phyloP scores from a whole-genome alignment of 37 sponge, comb jelly and placozoan species.

The Corticium candelabrum region DNA sequence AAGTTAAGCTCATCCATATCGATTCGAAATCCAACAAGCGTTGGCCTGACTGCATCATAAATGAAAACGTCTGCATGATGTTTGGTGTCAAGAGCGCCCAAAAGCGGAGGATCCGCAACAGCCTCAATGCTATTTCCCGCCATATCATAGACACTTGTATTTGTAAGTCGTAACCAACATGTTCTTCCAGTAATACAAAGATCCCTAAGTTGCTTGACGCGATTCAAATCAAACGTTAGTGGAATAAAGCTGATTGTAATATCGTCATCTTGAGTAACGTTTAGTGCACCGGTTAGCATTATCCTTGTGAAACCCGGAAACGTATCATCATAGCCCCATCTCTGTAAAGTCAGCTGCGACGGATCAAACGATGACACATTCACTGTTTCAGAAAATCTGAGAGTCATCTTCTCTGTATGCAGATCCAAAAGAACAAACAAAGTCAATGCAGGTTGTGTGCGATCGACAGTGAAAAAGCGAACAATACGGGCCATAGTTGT shows the following conservation, averaged over 20 bases:
- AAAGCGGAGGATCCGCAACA: slow-evolving; percentile 29
- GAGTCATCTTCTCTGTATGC: slow-evolving; percentile 34
- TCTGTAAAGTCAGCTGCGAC: slow-evolving; percentile 59
- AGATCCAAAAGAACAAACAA: slow-evolving; percentile 48
- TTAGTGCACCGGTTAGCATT: slow-evolving; percentile 54
- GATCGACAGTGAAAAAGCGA: slow-evolving; percentile 53
- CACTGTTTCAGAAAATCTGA: slow-evolving; percentile 83
- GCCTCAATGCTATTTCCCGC: slow-evolving; percentile 45
- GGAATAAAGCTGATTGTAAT: slow-evolving; percentile 58
- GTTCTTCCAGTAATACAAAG: slow-evolving; percentile 31
- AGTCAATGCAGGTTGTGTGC: slow-evolving; percentile 40
- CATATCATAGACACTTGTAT: slow-evolving; percentile 58
- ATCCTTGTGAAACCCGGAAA: slow-evolving; percentile 3
- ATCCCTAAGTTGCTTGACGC: slow-evolving; percentile 45
- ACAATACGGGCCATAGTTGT: slow-evolving; percentile 19
- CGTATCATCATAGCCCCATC: slow-evolving; percentile 58
- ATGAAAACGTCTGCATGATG: slow-evolving; percentile 32
- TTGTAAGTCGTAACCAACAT: slow-evolving; percentile 64
- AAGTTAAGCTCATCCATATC: slow-evolving; percentile 71
- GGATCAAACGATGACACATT: slow-evolving; percentile 71
- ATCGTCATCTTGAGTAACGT: slow-evolving; percentile 55
- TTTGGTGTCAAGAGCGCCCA: slow-evolving; percentile 1
- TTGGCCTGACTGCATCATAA: slow-evolving; percentile 30
- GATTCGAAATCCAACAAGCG: slow-evolving; percentile 37
- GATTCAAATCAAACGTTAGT: slow-evolving; percentile 48